A percentile compares a stretch with the other conserved stretches of the same genome.
These are phyloP conservation scores for Odocoileus hemionus DNA, from an alignment of 2,113 vertebrate species.

Conservation along the genomic window DNA sequence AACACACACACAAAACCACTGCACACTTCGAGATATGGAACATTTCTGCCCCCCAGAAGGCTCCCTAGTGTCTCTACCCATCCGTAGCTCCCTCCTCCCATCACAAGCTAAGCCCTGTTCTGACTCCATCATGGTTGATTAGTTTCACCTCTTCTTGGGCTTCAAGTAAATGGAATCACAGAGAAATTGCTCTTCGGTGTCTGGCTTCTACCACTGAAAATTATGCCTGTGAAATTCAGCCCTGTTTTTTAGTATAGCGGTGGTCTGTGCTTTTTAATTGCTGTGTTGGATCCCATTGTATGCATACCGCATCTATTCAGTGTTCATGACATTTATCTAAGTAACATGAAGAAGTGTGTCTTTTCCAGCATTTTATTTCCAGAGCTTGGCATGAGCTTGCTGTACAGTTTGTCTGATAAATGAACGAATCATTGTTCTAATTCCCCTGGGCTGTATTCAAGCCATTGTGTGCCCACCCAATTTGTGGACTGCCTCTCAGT, in stretches of 20 bases:
- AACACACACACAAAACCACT: too few relatives aligned
- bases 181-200: accelerated
- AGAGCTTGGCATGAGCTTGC: not conserved
- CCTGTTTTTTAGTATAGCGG: accelerated
- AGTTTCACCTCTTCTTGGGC: not conserved
- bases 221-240: not conserved
- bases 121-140: accelerated
- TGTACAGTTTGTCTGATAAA: not conserved
- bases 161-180: accelerated
- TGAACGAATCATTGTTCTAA: not conserved
- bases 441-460: not conserved
- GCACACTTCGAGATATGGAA: not conserved
- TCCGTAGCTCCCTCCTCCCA: accelerated
- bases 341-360: not conserved
- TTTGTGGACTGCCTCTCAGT: not conserved
- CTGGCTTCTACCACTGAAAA: accelerated
- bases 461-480: accelerated
- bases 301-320: accelerated
- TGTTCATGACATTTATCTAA: not conserved
- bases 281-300: accelerated
- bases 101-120: not conserved
- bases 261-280: too few relatives aligned
- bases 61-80: not conserved
- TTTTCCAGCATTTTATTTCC: not conserved
- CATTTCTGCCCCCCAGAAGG: not conserved